Evolutionary conservation across 2,797 vertebrate genomes (phyloP).

Genomic region (Sebastes cheni): DNA sequence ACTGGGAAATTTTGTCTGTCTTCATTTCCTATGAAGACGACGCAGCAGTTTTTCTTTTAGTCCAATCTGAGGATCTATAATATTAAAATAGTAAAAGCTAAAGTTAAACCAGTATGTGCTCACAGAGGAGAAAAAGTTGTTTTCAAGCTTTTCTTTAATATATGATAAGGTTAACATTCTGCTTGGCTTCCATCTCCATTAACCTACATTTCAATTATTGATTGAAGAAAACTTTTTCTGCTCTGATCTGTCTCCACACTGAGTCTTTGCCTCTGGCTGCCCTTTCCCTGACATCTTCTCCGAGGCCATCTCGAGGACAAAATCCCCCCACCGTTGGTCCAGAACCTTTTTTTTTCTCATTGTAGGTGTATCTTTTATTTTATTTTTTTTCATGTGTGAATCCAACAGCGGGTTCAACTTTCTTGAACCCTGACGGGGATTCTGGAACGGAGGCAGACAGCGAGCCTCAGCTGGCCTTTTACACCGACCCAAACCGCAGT

Average conservation of each 20-base stretch:
- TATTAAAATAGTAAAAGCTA: background rate
- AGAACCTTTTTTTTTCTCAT: conserved; percentile 5
- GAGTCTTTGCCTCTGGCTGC: background rate
- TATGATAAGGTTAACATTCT: background rate
- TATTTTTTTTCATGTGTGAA: conserved; percentile 72
- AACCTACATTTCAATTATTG: conserved; percentile 8
- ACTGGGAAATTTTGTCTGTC: background rate
- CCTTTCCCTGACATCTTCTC: background rate
- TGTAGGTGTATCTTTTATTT: conserved; percentile 28
- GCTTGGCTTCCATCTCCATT: conserved; percentile 1
- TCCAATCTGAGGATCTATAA: background rate
- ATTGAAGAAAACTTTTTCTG: background rate
- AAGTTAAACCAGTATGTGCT: background rate
- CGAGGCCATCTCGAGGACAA: background rate
- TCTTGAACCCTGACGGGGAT: conserved; percentile 97
- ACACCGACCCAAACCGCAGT: conserved; percentile 97
- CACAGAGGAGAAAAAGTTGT: background rate
- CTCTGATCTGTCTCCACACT: conserved; percentile 5
- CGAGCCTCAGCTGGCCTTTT: conserved; percentile 98
- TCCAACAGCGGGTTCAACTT: conserved; percentile 94
- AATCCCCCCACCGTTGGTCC: background rate
- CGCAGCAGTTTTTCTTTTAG: background rate
- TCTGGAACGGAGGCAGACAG: conserved; percentile 96
- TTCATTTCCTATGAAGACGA: background rate
- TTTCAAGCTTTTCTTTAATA: background rate